phyloP scores from a whole-genome alignment of 2,888 invertebrate species.

The Ptychoptera contaminata region DNA sequence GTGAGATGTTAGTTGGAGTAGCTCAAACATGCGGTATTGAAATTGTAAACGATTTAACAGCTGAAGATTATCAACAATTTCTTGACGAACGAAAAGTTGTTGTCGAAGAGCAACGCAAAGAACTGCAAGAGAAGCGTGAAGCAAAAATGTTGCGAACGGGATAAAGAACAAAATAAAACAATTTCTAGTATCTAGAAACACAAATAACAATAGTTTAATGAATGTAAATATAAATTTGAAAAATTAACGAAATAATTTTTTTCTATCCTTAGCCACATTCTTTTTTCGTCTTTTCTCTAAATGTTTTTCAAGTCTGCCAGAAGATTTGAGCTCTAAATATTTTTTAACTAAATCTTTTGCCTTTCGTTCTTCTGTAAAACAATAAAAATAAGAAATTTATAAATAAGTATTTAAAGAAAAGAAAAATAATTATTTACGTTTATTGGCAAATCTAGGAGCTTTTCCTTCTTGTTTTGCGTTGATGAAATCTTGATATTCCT shows the following conservation, averaged over 20 bases:
- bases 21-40: conserved; percentile 74
- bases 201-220: neutral
- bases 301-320: conserved; percentile 64
- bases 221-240: neutral
- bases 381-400: conserved; percentile 7
- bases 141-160: conserved; percentile 80
- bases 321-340: conserved; percentile 63
- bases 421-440: conserved; percentile 38
- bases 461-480: conserved; percentile 48
- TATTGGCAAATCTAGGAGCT: conserved; percentile 54
- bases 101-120: conserved; percentile 57
- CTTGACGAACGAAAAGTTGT: conserved; percentile 53
- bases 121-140: conserved; percentile 69
- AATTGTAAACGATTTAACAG: conserved; percentile 60
- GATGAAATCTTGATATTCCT: conserved; percentile 39
- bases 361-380: conserved; percentile 57
- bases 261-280: conserved; percentile 32
- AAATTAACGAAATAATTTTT: conserved; percentile 16
- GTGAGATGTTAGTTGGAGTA: conserved; percentile 58
- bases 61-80: conserved; percentile 68
- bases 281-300: conserved; percentile 68
- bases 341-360: conserved; percentile 60
- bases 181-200: neutral
- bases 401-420: conserved; percentile 13
- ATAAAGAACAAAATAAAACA: conserved; percentile 17